These are phyloP conservation scores for Polyommatus iphigenia DNA, from an alignment of 2,888 invertebrate genomes.

Conservation along the genomic window DNA sequence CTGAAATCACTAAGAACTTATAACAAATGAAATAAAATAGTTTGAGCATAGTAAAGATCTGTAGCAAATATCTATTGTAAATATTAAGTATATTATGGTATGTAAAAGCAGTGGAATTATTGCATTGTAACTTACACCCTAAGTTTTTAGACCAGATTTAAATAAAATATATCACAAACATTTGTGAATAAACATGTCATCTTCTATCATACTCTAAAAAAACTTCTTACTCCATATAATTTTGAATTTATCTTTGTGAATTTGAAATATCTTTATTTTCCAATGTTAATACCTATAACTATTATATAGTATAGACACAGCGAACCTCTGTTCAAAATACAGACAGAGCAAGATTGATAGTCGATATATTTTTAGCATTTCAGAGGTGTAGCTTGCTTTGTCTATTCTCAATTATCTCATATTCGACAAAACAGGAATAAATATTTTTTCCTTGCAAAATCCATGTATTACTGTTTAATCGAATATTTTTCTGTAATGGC, in stretches of 20 bases:
- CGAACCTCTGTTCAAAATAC: background rate
- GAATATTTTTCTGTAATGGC: slow-evolving; percentile 5
- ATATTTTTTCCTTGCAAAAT: background rate
- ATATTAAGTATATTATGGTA: slow-evolving; percentile 27
- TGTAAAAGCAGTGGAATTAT: slow-evolving; percentile 31
- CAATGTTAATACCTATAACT: background rate
- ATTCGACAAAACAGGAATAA: background rate
- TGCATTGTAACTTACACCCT: slow-evolving; percentile 26
- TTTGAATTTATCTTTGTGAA: slow-evolving; percentile 10
- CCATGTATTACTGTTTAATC: background rate
- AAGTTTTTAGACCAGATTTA: slow-evolving; percentile 17
- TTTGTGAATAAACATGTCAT: background rate
- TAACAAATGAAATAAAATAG: slow-evolving; percentile 19
- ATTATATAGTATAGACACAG: background rate
- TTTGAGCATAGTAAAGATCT: slow-evolving; percentile 28
- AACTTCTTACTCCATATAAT: slow-evolving; percentile 2
- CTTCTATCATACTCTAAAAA: background rate
- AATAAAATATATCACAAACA: slow-evolving; percentile 19
- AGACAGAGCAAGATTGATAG: background rate
- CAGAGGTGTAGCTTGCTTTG: background rate
- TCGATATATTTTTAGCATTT: background rate
- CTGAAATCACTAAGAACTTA: background rate
- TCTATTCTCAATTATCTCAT: background rate
- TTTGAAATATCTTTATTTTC: slow-evolving; percentile 14
- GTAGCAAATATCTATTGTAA: slow-evolving; percentile 25